Evolutionary conservation across 1,140 invertebrate genomes (phyloP), one percentile per base, ranked within the genome.

Genomic region (Heliconius hewitsoni): DNA sequence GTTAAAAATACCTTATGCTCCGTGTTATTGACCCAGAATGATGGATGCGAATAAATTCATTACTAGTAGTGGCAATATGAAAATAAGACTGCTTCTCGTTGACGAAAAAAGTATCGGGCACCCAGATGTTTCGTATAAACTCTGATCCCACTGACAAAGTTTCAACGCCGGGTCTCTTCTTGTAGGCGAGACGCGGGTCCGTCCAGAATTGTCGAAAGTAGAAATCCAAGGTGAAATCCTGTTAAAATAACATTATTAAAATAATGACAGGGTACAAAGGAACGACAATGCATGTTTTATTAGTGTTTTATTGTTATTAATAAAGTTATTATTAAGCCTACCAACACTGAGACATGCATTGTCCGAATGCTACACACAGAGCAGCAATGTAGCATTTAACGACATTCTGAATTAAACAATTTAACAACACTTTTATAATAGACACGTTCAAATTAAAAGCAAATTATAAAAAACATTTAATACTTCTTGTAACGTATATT

Each of bases 131-230:
- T 94, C 98, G 98, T 92, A 99, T 98, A 95, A 98, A 99, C 95
- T 98, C 98, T 85, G 97, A 98, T 85, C 97, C 98, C 85, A 98
- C 98, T 83, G 97, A 98, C 81, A 98, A 95, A 83, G 97, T 98
- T 92, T 98, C 97, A 81, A 98, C 97, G 79, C 97, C 97, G 66
- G 96, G 96, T 90, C 97, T 95, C 94, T 98, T 97, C 94, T 97
- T 97, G 95, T 98, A 99, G 81, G 97, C 97, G 91, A 99, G 96
- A 88, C 98, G 96, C 83, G 98, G 98, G 95, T 99, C 99, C 90
- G 97, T 98, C 98, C 99, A 99, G 95, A 98, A 98, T 96, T 99
- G 98, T 93, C 98, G 97, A 96, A 99, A 99, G 96, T 99, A 99
- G 96, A 99, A 98, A 96, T 99, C 99, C 96, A 99, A 95, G 81